Evolutionary conservation across 2,113 vertebrate species (phyloP).

Genomic region (Otolemur garnettii): DNA sequence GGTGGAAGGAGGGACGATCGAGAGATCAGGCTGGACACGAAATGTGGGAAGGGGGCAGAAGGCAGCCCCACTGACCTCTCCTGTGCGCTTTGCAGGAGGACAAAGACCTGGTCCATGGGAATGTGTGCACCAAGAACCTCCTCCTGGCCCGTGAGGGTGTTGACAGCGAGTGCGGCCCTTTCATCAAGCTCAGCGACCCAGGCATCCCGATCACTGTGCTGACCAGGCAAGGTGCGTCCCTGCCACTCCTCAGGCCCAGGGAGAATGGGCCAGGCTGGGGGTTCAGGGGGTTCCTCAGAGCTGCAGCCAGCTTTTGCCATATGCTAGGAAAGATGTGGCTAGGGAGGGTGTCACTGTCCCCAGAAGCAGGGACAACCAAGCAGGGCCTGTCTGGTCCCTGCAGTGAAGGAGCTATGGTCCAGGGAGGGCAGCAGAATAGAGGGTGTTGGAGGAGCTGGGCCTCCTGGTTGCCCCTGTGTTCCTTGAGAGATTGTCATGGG

Average conservation of each 20-base stretch:
- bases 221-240: slow-evolving; percentile 92
- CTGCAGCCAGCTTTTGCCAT: background rate
- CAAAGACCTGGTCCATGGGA: slow-evolving; percentile 97
- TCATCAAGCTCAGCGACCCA: slow-evolving; percentile 98
- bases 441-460: background rate
- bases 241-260: background rate
- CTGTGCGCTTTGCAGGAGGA: slow-evolving; percentile 91
- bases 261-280: background rate
- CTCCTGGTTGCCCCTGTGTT: background rate
- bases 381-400: background rate
- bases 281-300: background rate
- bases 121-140: slow-evolving; percentile 98
- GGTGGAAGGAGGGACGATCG: background rate
- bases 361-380: background rate
- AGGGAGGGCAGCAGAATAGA: background rate
- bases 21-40: background rate
- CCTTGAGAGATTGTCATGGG: background rate
- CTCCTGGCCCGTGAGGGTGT: slow-evolving; percentile 95
- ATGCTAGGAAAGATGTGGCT: rapidly evolving
- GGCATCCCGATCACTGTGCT: slow-evolving; percentile 97
- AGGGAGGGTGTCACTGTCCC: background rate
- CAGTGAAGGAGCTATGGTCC: background rate
- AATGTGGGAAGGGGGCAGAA: background rate
- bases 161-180: slow-evolving; percentile 91
- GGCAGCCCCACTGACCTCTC: background rate